Evolutionary conservation across 2,797 vertebrate species (phyloP).

Genomic region (Psittacula derbiana): DNA sequence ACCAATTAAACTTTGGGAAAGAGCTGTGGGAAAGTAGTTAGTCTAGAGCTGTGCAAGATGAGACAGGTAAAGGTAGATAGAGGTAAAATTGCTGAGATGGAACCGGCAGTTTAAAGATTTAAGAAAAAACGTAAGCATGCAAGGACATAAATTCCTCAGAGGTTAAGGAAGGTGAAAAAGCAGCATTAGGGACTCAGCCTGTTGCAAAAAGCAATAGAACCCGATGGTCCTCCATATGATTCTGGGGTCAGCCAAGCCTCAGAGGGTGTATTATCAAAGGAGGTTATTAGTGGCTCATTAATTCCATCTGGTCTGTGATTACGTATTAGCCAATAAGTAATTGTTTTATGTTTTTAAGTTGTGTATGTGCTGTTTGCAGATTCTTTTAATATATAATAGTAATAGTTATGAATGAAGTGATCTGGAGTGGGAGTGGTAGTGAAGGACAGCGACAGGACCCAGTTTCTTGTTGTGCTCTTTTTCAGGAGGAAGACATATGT

Average conservation of each 20-base stretch:
- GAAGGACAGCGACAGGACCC: not conserved
- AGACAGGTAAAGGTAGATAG: not conserved
- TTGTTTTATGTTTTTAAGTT: not conserved
- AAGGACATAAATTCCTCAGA: not conserved
- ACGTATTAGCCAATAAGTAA: not conserved
- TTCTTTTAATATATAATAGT: not conserved
- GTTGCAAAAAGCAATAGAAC: not conserved
- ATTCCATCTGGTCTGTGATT: not conserved
- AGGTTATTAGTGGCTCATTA: not conserved
- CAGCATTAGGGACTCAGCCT: not conserved
- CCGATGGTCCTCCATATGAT: too few species aligned
- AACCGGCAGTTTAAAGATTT: not conserved
- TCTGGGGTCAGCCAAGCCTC: rapidly evolving
- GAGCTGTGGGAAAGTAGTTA: not conserved
- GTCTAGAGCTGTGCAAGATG: not conserved
- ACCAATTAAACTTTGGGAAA: rapidly evolving
- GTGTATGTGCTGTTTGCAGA: not conserved
- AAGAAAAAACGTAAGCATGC: not conserved
- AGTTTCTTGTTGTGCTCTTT: rapidly evolving
- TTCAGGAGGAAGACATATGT: rapidly evolving
- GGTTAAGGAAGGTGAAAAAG: not conserved
- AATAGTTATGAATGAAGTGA: not conserved
- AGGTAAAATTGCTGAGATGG: not conserved
- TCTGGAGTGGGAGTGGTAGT: not conserved
- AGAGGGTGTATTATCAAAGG: not conserved